These are phyloP conservation scores for Tychaedon coryphoeus DNA, from an alignment of 2,113 vertebrate species.

Conservation along the genomic window DNA sequence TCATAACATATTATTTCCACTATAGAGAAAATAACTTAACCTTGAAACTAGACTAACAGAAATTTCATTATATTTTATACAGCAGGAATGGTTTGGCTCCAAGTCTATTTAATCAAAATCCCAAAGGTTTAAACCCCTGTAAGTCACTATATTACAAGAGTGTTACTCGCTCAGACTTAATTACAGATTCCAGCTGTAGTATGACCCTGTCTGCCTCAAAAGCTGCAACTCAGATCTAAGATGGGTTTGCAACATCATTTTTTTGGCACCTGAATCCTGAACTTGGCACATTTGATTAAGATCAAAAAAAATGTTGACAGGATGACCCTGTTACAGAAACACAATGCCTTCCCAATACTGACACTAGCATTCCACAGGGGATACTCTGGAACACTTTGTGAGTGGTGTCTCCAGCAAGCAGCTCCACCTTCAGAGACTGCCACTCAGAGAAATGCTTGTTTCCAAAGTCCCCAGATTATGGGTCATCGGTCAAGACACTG, in stretches of 20 bases:
- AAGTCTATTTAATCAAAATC: neutral
- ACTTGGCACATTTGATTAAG: neutral
- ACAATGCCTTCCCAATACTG: neutral
- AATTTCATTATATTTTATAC: neutral
- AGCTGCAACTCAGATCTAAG: neutral
- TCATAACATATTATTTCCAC: neutral
- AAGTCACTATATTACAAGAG: neutral
- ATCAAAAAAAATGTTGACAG: neutral
- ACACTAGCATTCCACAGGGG: neutral
- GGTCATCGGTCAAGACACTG: neutral
- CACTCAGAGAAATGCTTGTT: neutral
- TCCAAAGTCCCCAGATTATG: neutral
- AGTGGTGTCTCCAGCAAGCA: neutral
- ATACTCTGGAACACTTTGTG: neutral
- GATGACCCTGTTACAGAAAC: neutral
- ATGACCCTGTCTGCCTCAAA: neutral
- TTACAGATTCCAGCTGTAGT: neutral
- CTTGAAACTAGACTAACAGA: neutral
- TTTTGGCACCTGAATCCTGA: neutral
- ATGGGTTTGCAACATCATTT: neutral
- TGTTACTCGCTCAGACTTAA: neutral
- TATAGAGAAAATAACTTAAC: neutral
- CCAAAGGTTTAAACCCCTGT: neutral
- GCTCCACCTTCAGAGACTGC: neutral
- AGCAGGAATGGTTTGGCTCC: neutral